These are phyloP conservation scores for Arvicanthis niloticus DNA, from an alignment of 2,113 vertebrate genomes.

Conservation along the genomic window DNA sequence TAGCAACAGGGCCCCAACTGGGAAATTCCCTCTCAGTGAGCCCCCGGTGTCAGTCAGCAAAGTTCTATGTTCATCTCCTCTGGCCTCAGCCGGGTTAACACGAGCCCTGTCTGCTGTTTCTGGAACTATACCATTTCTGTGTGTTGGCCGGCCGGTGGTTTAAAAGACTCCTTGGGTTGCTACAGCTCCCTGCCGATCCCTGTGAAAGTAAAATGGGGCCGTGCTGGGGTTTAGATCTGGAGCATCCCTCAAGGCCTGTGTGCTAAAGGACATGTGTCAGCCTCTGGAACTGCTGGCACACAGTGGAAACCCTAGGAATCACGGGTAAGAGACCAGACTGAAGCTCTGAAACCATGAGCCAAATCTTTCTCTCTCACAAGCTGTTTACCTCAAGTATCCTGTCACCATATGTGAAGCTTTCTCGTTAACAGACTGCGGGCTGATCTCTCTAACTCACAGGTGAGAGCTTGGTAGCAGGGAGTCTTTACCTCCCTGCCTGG, in stretches of 20 bases:
- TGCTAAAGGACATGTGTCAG: neutral
- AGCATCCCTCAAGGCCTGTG: neutral
- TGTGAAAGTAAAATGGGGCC: neutral
- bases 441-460: neutral
- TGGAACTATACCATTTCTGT: neutral
- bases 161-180: neutral
- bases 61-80: neutral
- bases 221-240: neutral
- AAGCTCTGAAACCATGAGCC: neutral
- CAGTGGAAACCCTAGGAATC: neutral
- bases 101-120: neutral
- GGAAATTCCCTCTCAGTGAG: no score
- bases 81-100: neutral
- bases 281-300: neutral
- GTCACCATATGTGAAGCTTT: neutral
- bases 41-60: neutral
- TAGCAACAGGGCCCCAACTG: neutral
- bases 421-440: neutral
- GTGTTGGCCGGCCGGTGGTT: accelerated
- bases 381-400: neutral
- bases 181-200: neutral
- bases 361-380: neutral
- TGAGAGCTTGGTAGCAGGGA: neutral
- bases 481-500: neutral
- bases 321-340: neutral